Conservation (phyloP, 2,113 vertebrate species). For the Vulpes lagopus region DNA sequence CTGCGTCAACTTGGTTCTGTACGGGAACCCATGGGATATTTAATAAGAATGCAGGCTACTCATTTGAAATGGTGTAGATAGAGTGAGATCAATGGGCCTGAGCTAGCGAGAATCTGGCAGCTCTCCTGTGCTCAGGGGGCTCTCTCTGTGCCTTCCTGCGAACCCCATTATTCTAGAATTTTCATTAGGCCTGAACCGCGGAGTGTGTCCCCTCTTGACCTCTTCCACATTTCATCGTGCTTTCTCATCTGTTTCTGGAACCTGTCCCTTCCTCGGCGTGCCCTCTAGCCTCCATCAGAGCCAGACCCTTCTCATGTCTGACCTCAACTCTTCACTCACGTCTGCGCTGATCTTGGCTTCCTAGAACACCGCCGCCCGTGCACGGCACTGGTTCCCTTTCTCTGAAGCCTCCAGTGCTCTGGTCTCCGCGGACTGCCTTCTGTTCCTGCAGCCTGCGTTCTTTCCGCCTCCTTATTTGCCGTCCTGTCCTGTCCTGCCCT, state of each 20-base stretch:
- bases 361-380: not conserved
- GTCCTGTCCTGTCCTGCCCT: not conserved
- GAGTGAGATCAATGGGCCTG: no score
- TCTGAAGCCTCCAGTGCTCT: not conserved
- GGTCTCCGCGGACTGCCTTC: not conserved
- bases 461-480: no score
- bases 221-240: not conserved
- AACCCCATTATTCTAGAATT: not conserved
- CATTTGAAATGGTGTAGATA: not conserved
- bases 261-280: not conserved
- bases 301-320: not conserved
- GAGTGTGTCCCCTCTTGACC: not conserved
- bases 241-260: not conserved
- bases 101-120: not conserved
- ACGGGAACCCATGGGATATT: not conserved
- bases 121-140: no score
- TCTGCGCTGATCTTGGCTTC: not conserved
- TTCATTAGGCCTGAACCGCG: not conserved
- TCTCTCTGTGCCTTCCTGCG: not conserved
- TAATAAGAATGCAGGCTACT: not conserved
- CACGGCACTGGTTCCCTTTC: not conserved
- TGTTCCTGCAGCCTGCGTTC: not conserved
- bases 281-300: not conserved
- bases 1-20: no score
- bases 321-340: not conserved